Conservation (phyloP, 2,888 invertebrate species). For the Leptopilina drosophilae region DNA sequence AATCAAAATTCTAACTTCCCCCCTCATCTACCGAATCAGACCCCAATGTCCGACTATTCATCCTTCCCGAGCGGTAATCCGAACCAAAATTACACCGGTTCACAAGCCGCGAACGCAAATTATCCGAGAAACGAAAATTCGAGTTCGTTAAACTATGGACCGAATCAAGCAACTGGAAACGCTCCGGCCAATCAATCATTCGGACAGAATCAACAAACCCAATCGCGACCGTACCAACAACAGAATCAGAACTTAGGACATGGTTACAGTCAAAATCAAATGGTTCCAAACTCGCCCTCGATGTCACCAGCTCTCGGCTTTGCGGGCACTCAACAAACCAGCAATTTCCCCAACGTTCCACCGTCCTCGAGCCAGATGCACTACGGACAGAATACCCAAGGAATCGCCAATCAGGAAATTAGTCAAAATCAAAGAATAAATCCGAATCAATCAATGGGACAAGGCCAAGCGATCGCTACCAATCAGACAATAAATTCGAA, state of each 20-base stretch:
- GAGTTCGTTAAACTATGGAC: too few relatives aligned
- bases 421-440: not conserved
- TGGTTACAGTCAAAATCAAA: conserved; percentile 61
- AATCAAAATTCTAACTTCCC: conserved; percentile 64
- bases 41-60: conserved; percentile 66
- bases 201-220: conserved; percentile 40
- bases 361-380: conserved; percentile 54
- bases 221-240: conserved; percentile 50
- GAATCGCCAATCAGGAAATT: not conserved
- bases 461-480: not conserved
- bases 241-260: conserved; percentile 57
- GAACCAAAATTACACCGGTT: conserved; percentile 67
- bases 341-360: not conserved
- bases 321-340: not conserved
- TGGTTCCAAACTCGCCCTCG: conserved; percentile 63
- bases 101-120: conserved; percentile 56
- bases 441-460: not conserved
- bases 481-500: too few relatives aligned
- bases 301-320: conserved; percentile 22
- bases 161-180: conserved; percentile 51
- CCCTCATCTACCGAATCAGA: conserved; percentile 64
- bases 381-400: conserved; percentile 1
- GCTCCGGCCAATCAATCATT: conserved; percentile 53
- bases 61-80: conserved; percentile 65
- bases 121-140: conserved; percentile 61